phyloP scores from a whole-genome alignment of 1,140 invertebrate genomes.

The Hycleus cichorii region DNA sequence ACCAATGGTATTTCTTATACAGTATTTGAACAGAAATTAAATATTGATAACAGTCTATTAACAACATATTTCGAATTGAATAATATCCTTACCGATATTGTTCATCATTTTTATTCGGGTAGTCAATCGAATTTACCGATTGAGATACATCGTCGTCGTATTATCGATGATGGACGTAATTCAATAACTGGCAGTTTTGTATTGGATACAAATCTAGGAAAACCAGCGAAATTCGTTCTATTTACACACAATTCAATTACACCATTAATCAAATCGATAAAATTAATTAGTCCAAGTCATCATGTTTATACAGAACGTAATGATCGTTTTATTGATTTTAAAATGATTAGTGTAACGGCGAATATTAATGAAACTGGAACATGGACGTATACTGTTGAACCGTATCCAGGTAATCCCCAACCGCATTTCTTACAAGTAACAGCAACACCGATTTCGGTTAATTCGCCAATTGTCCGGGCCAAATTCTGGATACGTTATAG shows the following conservation, averaged over 20 bases:
- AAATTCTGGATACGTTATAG: conserved; percentile 38
- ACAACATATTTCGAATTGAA: conserved; percentile 48
- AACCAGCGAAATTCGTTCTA: conserved; percentile 43
- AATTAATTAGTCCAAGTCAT: conserved; percentile 44
- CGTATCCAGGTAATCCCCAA: conserved; percentile 49
- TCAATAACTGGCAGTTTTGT: conserved; percentile 46
- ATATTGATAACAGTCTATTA: conserved; percentile 43
- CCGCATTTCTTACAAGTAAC: conserved; percentile 50
- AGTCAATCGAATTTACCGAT: conserved; percentile 46
- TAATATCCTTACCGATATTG: conserved; percentile 45
- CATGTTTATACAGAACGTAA: conserved; percentile 39
- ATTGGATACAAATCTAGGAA: conserved; percentile 42
- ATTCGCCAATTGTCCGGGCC: conserved; percentile 39
- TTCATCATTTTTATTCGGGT: conserved; percentile 44
- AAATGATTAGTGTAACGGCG: conserved; percentile 45
- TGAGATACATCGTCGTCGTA: conserved; percentile 46
- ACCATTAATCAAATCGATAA: conserved; percentile 43
- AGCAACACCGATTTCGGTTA: conserved; percentile 41
- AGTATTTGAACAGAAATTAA: conserved; percentile 45
- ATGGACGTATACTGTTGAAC: conserved; percentile 52
- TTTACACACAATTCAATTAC: conserved; percentile 44
- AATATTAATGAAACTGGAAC: conserved; percentile 49
- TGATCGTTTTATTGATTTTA: conserved; percentile 44
- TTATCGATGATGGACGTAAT: conserved; percentile 41
- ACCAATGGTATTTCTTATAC: conserved; percentile 44